Conservation (phyloP, 2,888 invertebrate species). For the Lasioglossum leucozonium region DNA sequence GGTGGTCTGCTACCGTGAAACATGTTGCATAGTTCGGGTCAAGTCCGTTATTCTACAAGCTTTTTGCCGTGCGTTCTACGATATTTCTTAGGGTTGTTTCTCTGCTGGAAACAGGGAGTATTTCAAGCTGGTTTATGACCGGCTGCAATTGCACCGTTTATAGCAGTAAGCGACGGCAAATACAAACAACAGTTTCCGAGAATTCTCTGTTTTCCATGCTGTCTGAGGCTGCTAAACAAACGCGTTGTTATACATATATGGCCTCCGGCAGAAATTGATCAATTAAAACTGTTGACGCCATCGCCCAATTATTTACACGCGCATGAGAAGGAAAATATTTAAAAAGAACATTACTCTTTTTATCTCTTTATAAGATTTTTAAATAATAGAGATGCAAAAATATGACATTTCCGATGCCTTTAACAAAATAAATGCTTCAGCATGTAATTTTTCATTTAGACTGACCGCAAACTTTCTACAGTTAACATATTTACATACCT, state of each 20-base stretch:
- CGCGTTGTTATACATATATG: neutral
- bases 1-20: conserved; percentile 5
- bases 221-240: neutral
- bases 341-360: neutral
- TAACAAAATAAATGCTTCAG: too few species aligned
- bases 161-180: neutral
- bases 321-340: neutral
- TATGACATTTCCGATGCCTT: too few species aligned
- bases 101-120: neutral
- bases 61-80: neutral
- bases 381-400: too few species aligned
- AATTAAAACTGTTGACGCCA: neutral
- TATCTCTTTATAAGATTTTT: neutral
- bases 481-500: too few species aligned
- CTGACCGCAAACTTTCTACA: too few species aligned
- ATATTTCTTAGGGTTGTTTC: conserved; percentile 15
- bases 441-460: too few species aligned
- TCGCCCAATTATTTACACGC: neutral
- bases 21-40: conserved; percentile 7
- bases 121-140: neutral
- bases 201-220: neutral
- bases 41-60: neutral
- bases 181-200: neutral
- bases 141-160: neutral
- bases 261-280: neutral